Conservation (phyloP, 1,140 invertebrate genomes). For the Coptotermes formosanus region DNA sequence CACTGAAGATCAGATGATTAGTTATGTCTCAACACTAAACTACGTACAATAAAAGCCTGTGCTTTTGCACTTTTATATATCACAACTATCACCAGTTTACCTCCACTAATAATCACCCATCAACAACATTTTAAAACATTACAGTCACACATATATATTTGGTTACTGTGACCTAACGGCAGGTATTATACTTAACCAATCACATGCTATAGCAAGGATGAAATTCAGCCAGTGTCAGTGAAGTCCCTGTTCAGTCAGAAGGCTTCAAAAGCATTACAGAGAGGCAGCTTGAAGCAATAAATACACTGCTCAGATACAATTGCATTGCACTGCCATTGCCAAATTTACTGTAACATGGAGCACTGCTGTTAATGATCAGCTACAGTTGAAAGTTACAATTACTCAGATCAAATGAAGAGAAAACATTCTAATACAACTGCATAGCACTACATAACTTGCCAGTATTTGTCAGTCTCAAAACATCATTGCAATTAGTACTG, state of each 20-base stretch:
- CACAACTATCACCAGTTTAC: not conserved
- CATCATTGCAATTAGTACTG: no score
- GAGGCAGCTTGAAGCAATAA: not conserved
- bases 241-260: not conserved
- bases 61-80: not conserved
- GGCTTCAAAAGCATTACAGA: not conserved
- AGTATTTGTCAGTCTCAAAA: no score
- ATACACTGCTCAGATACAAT: no score
- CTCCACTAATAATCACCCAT: not conserved
- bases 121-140: not conserved
- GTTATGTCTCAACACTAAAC: not conserved
- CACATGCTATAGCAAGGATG: not conserved
- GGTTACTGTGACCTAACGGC: not conserved
- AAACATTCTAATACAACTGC: no score
- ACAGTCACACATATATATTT: not conserved
- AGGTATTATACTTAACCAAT: not conserved
- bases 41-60: not conserved
- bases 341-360: no score
- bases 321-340: no score
- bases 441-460: no score
- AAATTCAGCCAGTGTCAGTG: not conserved
- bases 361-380: no score
- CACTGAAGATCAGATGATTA: not conserved
- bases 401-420: no score
- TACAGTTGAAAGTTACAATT: no score